Conservation (phyloP, 2,113 vertebrate species). For the Holacanthus passer region DNA sequence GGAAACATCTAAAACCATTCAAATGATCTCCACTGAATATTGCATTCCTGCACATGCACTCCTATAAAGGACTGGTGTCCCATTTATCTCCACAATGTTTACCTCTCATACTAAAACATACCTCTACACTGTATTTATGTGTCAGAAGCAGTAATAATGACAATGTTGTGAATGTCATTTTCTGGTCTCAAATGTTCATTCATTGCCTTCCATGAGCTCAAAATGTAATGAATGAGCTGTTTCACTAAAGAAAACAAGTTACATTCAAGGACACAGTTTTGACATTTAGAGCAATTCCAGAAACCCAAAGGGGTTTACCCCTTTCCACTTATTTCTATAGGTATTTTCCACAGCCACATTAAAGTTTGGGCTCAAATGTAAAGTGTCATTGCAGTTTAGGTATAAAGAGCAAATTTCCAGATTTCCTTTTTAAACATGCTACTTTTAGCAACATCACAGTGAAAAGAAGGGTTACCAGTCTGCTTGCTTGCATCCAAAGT, state of each 20-base stretch:
- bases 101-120: conserved; percentile 7
- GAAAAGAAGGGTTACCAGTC: background rate
- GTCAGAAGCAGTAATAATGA: conserved; percentile 22
- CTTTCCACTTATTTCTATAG: conserved; percentile 15
- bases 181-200: conserved; percentile 41
- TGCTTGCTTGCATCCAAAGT: background rate
- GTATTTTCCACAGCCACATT: background rate
- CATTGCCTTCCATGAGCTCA: conserved; percentile 10
- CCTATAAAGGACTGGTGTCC: background rate
- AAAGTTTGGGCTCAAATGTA: conserved; percentile 15
- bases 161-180: conserved; percentile 6
- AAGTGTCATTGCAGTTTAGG: conserved; percentile 19
- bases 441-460: conserved; percentile 1
- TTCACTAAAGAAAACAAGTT: conserved; percentile 29
- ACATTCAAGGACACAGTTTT: conserved; percentile 29
- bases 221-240: conserved; percentile 32
- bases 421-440: conserved; percentile 4
- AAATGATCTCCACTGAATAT: conserved; percentile 24
- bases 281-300: conserved; percentile 30
- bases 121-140: conserved; percentile 12
- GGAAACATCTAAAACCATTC: conserved; percentile 54
- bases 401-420: conserved; percentile 8
- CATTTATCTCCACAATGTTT: background rate
- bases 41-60: conserved; percentile 43
- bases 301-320: conserved; percentile 21